A percentile compares a stretch with the other conserved stretches of the same genome.
Evolutionary conservation across 2,888 invertebrate genomes (phyloP).

Genomic region (Diaprepes abbreviatus): DNA sequence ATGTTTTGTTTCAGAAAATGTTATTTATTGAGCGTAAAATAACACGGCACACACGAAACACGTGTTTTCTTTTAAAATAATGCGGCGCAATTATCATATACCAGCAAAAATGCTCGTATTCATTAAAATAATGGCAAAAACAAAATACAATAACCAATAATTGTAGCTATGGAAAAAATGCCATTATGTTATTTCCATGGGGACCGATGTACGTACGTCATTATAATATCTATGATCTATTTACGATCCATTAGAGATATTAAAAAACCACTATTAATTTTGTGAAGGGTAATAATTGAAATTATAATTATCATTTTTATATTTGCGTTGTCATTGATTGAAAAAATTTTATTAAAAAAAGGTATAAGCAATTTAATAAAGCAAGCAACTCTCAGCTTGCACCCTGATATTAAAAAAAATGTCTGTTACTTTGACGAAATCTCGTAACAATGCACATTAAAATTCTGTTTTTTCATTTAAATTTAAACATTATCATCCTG

Average conservation of each 20-base stretch:
- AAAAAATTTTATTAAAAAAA: no score
- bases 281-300: background rate
- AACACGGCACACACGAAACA: background rate
- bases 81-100: background rate
- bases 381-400: no score
- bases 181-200: constrained; percentile 5
- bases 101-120: background rate
- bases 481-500: no score
- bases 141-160: background rate
- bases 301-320: background rate
- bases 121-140: constrained; percentile 5
- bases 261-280: background rate
- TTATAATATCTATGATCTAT: constrained; percentile 11
- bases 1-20: no score
- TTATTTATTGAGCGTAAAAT: constrained; percentile 4
- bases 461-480: no score
- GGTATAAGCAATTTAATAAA: no score
- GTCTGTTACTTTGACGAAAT: no score
- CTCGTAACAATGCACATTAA: no score
- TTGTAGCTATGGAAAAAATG: background rate
- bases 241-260: constrained; percentile 1
- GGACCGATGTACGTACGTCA: background rate
- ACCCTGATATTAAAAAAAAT: no score
- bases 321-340: no score
- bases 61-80: constrained; percentile 1